A percentile compares a stretch with the other conserved stretches of the same genome.
These are phyloP conservation scores for Atlantisia rogersi DNA, from an alignment of 2,113 vertebrate species.

Conservation along the genomic window DNA sequence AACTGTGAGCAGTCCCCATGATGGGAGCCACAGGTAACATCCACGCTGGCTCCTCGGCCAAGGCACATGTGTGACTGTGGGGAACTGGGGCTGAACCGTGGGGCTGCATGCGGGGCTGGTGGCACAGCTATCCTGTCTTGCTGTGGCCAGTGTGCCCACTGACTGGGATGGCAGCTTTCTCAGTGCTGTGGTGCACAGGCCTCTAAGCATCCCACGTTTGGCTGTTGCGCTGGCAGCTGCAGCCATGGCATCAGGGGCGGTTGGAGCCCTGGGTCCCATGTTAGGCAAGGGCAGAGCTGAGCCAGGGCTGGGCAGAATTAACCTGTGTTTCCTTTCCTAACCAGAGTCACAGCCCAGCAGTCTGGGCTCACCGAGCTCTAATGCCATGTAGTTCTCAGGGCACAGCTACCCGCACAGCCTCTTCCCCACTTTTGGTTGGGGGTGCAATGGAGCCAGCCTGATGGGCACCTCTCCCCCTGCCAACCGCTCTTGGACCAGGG, in stretches of 20 bases:
- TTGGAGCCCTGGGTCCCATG: fast-evolving
- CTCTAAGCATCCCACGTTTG: fast-evolving
- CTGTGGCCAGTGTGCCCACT: too few species aligned
- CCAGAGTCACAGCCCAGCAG: neutral
- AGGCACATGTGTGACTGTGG: neutral
- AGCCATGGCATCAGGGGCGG: fast-evolving
- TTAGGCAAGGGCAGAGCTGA: neutral
- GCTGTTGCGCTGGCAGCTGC: neutral
- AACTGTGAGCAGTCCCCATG: neutral
- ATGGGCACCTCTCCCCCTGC: fast-evolving
- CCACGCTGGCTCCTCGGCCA: neutral
- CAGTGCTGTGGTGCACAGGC: fast-evolving
- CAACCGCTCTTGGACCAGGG: fast-evolving
- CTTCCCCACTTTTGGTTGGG: neutral
- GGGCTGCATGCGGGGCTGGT: neutral
- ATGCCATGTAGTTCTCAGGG: fast-evolving
- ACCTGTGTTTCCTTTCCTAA: neutral
- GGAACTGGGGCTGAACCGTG: neutral
- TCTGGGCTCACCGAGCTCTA: neutral
- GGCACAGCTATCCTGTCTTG: neutral
- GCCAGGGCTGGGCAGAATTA: neutral
- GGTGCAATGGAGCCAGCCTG: fast-evolving
- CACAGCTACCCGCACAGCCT: fast-evolving
- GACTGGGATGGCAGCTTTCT: too few species aligned
- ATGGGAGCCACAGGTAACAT: neutral